Evolutionary conservation across 2,888 invertebrate species (phyloP), one percentile per base, ranked within the genome.

Genomic region (Sarcophaga caerulescens): DNA sequence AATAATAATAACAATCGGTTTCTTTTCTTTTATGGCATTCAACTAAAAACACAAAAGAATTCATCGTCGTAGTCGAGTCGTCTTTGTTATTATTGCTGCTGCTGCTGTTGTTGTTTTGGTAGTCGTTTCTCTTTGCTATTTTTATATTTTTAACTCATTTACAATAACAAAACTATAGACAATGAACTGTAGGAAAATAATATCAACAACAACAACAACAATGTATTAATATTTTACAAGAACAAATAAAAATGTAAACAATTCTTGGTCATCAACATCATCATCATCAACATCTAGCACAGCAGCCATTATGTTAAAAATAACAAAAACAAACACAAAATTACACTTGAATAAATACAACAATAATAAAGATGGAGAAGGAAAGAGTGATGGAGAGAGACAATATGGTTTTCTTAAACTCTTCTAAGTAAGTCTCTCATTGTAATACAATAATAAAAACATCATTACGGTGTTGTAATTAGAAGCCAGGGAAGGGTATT

Each of bases 1-100:
- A 35, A 35, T 35, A 35, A 35, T 35, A 76, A 59, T 17, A 80
- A 45, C 44, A 66, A 74, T n/a, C 52, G 52, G 52, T 52, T 19
- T 77, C 66, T 82, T 82, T 66, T 82, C 82, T 82, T 71, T 73
- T 71, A 77, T 71, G 77, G 82, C 66, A 77, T 77, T 82, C 71
- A 77, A 70, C 71, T 71, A 52, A 82, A 66, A 52, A 77, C 23
- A 73, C 66, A 65, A 66, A 82, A 77, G 62, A 71, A 82, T 59
- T 12, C 52, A 12, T 52, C 17, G 52, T 52, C 5, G 52, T 10
- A 35, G 35, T 35, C 35, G 35, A 35, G 8, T 35, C 35, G 35
- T 35, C 35, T 35, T 35, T 35, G 35, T 35, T 35, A 35, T 35
- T 35, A 35, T 47, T 73, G 10, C 14, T 63, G 47, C 62, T 66